Percentiles rank a stretch among this genome's conserved stretches.
Conservation (phyloP, 1,140 invertebrate genomes). For the Drosophila bocqueti region DNA sequence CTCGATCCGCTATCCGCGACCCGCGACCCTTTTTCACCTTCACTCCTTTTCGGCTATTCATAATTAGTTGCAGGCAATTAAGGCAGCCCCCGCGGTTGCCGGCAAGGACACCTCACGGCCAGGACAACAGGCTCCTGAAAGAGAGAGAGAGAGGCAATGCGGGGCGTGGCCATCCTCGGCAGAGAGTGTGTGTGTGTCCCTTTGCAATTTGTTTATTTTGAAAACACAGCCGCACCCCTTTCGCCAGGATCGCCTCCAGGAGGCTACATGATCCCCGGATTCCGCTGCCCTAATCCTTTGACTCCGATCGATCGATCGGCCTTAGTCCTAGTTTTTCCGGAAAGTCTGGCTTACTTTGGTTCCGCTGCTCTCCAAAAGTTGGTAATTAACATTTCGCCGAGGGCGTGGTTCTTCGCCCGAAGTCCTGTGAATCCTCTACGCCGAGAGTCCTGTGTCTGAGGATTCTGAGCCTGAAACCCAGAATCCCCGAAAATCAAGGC, state of each 20-base stretch:
- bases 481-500: conserved; percentile 7
- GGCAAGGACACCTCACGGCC: conserved; percentile 52
- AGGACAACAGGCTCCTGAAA: not conserved
- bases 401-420: conserved; percentile 19
- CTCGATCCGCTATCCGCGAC: not conserved
- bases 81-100: conserved; percentile 67
- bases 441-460: not conserved
- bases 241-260: conserved; percentile 30
- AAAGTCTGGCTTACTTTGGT: conserved; percentile 82
- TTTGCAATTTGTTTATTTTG: conserved; percentile 83
- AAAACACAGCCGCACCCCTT: conserved; percentile 81
- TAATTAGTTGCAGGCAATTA: conserved; percentile 83
- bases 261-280: conserved; percentile 43
- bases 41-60: conserved; percentile 76
- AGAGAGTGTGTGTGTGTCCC: conserved; percentile 21
- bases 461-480: not conserved
- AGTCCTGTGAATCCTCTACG: not conserved
- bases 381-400: conserved; percentile 71
- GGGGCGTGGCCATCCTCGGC: conserved; percentile 35
- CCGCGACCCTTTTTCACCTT: conserved; percentile 28
- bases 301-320: conserved; percentile 50
- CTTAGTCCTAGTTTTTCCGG: conserved; percentile 67
- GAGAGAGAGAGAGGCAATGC: not conserved
- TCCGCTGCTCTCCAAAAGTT: conserved; percentile 65
- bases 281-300: conserved; percentile 67